Evolutionary conservation across 2,113 vertebrate species (phyloP).

Genomic region (Pomatostomus ruficeps): DNA sequence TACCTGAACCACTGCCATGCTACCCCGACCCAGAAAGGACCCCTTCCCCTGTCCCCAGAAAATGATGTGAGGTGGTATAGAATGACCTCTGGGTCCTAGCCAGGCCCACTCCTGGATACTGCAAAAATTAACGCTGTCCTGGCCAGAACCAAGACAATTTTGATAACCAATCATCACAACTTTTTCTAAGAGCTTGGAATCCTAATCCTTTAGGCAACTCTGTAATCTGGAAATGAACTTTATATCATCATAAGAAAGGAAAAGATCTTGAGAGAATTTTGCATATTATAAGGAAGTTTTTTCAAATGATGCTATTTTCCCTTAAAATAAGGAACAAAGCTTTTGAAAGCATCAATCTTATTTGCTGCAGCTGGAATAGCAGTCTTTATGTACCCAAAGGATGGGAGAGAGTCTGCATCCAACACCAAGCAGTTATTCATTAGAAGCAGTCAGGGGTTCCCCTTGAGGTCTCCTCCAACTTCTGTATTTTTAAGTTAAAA

Average conservation of each 20-base stretch:
- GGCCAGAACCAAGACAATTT: not conserved
- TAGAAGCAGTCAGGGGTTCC: not conserved
- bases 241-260: not conserved
- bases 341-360: not conserved
- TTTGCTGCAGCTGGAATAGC: not conserved
- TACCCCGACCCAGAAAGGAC: accelerated
- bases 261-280: not conserved
- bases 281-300: not conserved
- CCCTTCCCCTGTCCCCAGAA: not conserved
- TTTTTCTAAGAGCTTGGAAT: not conserved
- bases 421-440: not conserved
- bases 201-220: not conserved
- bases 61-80: not conserved
- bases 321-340: not conserved
- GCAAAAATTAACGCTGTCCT: not conserved
- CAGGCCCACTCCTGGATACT: not conserved
- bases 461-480: not conserved
- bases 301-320: not conserved
- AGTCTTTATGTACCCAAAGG: not conserved
- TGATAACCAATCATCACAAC: not conserved
- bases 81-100: not conserved
- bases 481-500: not conserved
- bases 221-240: not conserved
- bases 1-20: accelerated
- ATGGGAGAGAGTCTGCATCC: not conserved